Conservation (phyloP, 1,140 invertebrate species). For the Drosophila tani region DNA sequence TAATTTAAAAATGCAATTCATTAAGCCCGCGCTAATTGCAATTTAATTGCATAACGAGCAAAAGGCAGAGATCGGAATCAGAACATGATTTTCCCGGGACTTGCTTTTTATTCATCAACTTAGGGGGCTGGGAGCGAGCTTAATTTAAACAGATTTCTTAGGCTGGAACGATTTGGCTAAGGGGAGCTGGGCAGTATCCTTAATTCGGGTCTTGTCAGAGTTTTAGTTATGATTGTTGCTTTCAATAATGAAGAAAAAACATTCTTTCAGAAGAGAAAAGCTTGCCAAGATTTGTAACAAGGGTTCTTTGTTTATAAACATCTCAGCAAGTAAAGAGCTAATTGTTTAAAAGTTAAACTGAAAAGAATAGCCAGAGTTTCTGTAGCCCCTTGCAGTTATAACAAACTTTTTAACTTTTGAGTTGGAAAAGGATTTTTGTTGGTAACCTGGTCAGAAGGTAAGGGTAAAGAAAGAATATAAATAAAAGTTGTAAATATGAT, state of each 20-base stretch:
- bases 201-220: background rate
- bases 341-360: background rate
- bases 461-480: background rate
- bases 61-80: slow-evolving; percentile 17
- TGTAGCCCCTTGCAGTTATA: background rate
- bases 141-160: slow-evolving; percentile 18
- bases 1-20: slow-evolving; percentile 71
- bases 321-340: background rate
- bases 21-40: slow-evolving; percentile 75
- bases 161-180: background rate
- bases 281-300: background rate
- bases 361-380: background rate
- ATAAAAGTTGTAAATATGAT: background rate
- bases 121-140: background rate
- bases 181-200: background rate
- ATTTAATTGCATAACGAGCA: slow-evolving; percentile 64
- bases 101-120: slow-evolving; percentile 15
- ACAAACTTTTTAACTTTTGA: background rate
- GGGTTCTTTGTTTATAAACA: background rate
- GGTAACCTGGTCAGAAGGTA: background rate
- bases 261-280: background rate
- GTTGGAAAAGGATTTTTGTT: background rate
- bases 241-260: background rate
- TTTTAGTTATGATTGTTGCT: background rate
- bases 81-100: slow-evolving; percentile 5